Evolutionary conservation across 2,888 invertebrate genomes (phyloP).

Genomic region (Tridacna gigas): DNA sequence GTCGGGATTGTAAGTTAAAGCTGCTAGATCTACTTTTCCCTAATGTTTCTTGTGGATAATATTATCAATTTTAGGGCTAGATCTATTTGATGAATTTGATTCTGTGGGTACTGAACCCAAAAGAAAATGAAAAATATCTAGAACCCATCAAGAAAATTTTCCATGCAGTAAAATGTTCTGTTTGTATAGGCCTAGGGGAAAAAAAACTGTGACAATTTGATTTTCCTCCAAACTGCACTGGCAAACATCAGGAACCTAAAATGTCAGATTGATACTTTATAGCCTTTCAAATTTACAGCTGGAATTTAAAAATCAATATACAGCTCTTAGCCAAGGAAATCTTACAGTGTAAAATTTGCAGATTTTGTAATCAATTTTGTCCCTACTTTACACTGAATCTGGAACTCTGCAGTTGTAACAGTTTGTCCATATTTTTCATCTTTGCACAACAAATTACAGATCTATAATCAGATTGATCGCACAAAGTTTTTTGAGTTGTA

Average conservation of each 20-base stretch:
- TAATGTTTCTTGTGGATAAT: no score
- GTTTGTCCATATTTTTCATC: no score
- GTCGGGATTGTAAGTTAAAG: no score
- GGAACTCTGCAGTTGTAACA: no score
- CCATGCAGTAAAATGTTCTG: neutral
- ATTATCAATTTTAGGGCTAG: neutral
- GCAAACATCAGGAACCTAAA: slow-evolving; percentile 4
- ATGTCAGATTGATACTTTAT: slow-evolving; percentile 30
- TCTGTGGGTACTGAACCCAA: neutral
- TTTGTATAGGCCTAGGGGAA: neutral
- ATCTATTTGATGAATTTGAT: neutral
- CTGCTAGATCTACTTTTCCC: no score
- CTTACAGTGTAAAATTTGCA: neutral
- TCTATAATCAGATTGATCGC: no score
- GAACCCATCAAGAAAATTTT: neutral
- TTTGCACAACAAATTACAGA: no score
- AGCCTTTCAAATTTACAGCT: slow-evolving; percentile 26
- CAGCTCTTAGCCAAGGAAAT: neutral
- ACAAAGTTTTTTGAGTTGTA: no score
- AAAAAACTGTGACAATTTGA: neutral
- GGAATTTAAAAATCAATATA: slow-evolving; percentile 26
- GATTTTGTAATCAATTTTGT: no score
- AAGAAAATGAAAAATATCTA: neutral
- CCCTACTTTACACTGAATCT: no score
- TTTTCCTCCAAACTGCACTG: neutral